Evolutionary conservation across 1,140 invertebrate genomes (phyloP).

Genomic region (Trypoxylus dichotomus): DNA sequence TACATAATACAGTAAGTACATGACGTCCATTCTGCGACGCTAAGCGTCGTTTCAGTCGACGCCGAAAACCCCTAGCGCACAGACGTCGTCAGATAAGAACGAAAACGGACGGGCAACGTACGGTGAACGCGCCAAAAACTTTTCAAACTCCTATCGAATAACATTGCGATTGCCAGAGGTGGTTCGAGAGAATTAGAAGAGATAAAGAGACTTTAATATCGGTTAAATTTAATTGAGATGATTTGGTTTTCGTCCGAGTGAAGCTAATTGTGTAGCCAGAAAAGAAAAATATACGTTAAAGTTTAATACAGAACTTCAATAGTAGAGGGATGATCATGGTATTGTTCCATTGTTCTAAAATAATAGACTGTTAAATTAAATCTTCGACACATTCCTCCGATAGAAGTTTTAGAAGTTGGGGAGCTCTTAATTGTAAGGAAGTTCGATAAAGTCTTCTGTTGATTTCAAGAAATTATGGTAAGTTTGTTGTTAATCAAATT

Average conservation of each 20-base stretch:
- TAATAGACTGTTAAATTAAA: neutral
- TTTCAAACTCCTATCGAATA: neutral
- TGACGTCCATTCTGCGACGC: neutral
- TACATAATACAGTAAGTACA: neutral
- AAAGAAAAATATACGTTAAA: neutral
- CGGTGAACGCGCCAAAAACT: neutral
- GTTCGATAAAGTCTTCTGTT: neutral
- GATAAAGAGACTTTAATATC: neutral
- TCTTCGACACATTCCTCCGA: neutral
- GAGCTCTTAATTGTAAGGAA: neutral
- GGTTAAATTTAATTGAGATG: too few relatives aligned
- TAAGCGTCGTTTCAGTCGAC: neutral
- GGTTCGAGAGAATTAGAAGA: neutral
- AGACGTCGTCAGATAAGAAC: neutral
- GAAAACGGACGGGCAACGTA: neutral
- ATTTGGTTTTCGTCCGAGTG: neutral
- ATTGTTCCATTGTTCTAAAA: too few relatives aligned
- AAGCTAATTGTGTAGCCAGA: neutral
- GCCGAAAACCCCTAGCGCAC: neutral
- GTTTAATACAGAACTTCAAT: neutral
- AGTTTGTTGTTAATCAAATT: neutral
- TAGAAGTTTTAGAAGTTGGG: neutral
- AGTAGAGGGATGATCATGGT: too few relatives aligned
- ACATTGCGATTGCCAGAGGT: neutral
- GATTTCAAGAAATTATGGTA: neutral